A percentile compares a stretch with the other conserved stretches of the same genome.
Evolutionary conservation across 35 echinoderm and acorn worm genomes (phyloP).

Genomic region (Diadema setosum): DNA sequence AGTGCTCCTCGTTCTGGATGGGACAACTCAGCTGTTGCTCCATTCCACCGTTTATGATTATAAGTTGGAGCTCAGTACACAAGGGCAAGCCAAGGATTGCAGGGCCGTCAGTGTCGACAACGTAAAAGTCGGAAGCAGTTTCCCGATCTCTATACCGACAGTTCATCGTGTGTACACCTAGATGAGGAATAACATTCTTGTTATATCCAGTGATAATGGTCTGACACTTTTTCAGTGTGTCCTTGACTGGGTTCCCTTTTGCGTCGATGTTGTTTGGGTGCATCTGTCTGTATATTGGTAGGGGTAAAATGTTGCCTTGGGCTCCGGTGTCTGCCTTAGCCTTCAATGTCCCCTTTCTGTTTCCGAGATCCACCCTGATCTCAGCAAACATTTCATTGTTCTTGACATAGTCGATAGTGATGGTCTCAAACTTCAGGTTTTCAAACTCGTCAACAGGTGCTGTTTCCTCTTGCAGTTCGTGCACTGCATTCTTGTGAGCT

Average conservation of each 20-base stretch:
- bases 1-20: slow-evolving; percentile 12
- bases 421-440: slow-evolving; percentile 1
- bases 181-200: neutral
- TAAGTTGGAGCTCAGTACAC: neutral
- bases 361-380: neutral
- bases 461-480: neutral
- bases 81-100: slow-evolving; percentile 26
- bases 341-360: neutral
- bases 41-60: no score
- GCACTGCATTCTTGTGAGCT: neutral
- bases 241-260: neutral
- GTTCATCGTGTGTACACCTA: neutral
- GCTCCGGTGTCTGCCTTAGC: slow-evolving; percentile 36
- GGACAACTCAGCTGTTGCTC: no score
- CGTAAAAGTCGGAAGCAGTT: slow-evolving; percentile 14
- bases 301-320: no score
- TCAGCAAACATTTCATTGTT: neutral
- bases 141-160: neutral
- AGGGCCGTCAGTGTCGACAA: slow-evolving; percentile 17
- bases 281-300: slow-evolving; percentile 22
- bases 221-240: neutral
- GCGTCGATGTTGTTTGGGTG: neutral
- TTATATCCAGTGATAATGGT: slow-evolving; percentile 2
- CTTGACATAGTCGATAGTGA: neutral
- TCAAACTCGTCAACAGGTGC: neutral